phyloP scores from a whole-genome alignment of 2,888 invertebrate species.

The Leucoma salicis region DNA sequence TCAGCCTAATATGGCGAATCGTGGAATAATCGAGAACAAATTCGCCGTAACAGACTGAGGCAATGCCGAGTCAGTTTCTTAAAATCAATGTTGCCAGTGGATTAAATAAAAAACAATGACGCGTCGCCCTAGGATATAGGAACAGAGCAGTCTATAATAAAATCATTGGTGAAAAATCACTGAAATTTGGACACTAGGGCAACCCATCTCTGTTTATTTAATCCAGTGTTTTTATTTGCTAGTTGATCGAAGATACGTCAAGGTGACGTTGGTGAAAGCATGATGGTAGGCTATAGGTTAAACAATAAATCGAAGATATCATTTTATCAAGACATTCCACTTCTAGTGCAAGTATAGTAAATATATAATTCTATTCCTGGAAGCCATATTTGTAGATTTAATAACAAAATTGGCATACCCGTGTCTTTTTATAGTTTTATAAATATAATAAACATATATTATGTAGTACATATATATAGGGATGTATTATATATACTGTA shows the following conservation, averaged over 20 bases:
- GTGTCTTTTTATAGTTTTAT: constrained; percentile 3
- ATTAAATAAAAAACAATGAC: constrained; percentile 63
- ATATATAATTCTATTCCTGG: background rate
- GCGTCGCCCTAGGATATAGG: constrained; percentile 64
- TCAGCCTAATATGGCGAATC: constrained; percentile 56
- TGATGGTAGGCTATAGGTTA: constrained; percentile 34
- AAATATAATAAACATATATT: constrained; percentile 22
- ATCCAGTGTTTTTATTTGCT: constrained; percentile 65
- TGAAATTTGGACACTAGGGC: constrained; percentile 69
- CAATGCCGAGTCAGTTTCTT: constrained; percentile 45
- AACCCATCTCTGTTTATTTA: constrained; percentile 56
- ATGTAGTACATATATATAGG: constrained; percentile 14
- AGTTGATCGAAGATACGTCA: constrained; percentile 73
- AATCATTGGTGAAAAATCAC: constrained; percentile 79
- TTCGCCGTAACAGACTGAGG: constrained; percentile 59
- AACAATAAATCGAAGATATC: constrained; percentile 30
- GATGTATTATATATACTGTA: constrained; percentile 3
- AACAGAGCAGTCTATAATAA: constrained; percentile 72
- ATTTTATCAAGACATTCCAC: constrained; percentile 32
- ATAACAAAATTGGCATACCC: constrained; percentile 20
- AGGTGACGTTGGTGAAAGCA: constrained; percentile 31
- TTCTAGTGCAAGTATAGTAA: constrained; percentile 36
- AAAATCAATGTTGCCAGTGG: constrained; percentile 53
- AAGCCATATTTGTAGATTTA: constrained; percentile 10
- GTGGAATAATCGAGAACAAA: constrained; percentile 37